Evolutionary conservation across 2,113 vertebrate species (phyloP).

Genomic region (Ploceus nigricollis): DNA sequence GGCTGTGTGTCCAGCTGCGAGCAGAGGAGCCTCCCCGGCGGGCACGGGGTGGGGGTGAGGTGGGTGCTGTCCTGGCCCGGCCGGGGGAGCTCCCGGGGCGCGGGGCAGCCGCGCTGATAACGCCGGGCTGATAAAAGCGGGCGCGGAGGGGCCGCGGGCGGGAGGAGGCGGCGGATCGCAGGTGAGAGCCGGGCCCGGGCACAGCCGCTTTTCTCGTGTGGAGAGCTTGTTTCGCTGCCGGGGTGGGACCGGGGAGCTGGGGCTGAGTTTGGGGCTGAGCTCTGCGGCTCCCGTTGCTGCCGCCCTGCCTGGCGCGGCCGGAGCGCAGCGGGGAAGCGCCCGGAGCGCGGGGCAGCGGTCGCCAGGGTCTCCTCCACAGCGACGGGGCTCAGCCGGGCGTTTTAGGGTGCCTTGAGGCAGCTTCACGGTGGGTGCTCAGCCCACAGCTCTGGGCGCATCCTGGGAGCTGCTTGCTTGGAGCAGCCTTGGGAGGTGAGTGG

Average conservation of each 20-base stretch:
- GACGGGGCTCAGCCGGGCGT: fast-evolving
- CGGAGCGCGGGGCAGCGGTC: fast-evolving
- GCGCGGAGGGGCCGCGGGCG: fast-evolving
- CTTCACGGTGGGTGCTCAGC: background rate
- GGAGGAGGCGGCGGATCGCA: background rate
- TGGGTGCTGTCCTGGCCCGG: fast-evolving
- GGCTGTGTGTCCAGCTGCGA: fast-evolving
- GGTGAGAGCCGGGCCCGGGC: background rate
- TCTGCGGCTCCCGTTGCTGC: background rate
- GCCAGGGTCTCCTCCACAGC: fast-evolving
- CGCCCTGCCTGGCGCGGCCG: background rate
- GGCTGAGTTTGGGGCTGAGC: background rate
- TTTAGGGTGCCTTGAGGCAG: background rate
- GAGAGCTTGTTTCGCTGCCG: background rate
- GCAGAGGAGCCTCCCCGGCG: background rate
- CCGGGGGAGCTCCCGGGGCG: background rate
- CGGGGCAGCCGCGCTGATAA: background rate
- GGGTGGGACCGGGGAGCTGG: no score
- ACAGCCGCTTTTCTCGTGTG: fast-evolving
- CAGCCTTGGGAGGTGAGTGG: background rate
- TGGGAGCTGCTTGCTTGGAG: background rate
- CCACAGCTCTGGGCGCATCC: background rate
- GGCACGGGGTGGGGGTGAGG: background rate
- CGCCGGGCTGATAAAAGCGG: background rate
- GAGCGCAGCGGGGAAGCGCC: background rate